Percentiles rank a stretch among this genome's conserved stretches.
Evolutionary conservation across 2,797 vertebrate species (phyloP).

Genomic region (Poecile montanus): DNA sequence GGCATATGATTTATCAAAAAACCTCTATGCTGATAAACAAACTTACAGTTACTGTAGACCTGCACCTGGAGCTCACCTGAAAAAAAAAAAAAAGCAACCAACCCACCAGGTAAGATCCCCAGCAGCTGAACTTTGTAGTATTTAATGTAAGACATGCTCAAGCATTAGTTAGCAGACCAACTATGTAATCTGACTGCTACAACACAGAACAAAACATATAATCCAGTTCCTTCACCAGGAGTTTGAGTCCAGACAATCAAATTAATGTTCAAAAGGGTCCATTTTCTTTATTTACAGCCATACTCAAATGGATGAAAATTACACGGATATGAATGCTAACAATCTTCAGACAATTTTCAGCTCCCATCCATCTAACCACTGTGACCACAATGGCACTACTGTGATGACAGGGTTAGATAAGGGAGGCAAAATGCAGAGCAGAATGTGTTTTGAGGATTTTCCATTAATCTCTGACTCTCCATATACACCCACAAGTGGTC

Average conservation of each 20-base stretch:
- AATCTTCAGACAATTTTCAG: background rate
- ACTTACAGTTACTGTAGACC: background rate
- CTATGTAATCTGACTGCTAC: background rate
- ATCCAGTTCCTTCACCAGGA: background rate
- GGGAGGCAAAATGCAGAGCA: background rate
- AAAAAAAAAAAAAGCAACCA: background rate
- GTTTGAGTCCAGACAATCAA: background rate
- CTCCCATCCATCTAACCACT: background rate
- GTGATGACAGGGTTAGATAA: background rate
- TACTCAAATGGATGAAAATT: background rate
- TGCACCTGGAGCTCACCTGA: background rate
- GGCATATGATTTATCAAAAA: background rate
- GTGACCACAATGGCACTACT: background rate
- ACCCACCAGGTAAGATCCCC: background rate
- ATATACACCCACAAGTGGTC: background rate
- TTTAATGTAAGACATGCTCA: background rate
- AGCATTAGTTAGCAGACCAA: background rate
- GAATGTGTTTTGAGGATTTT: background rate
- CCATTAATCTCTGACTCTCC: background rate
- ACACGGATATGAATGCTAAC: rapidly evolving
- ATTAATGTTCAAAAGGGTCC: background rate
- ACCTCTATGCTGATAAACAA: background rate
- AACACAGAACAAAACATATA: background rate
- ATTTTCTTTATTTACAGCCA: background rate
- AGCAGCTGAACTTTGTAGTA: background rate